These are phyloP conservation scores for Harpalus rufipes DNA, from an alignment of 2,888 invertebrate genomes.

Conservation along the genomic window DNA sequence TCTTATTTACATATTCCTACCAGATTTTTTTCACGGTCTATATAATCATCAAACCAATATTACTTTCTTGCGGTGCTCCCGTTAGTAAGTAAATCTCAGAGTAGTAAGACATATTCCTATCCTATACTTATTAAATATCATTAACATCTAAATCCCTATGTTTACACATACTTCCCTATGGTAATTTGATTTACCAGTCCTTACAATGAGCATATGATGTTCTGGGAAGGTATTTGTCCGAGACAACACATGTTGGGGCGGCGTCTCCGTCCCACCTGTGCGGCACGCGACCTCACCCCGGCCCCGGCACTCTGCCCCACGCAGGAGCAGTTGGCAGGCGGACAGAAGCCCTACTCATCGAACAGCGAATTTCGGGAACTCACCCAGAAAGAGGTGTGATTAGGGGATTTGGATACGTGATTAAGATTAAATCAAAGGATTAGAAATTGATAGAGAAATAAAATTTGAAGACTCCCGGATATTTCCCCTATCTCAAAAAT, in stretches of 20 bases:
- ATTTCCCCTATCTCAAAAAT: too few species aligned
- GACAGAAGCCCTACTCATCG: slow-evolving; percentile 4
- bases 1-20: too few species aligned
- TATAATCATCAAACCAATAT: too few species aligned
- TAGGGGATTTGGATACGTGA: background rate
- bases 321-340: slow-evolving; percentile 53
- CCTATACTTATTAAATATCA: too few species aligned
- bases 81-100: too few species aligned
- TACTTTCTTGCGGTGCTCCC: too few species aligned
- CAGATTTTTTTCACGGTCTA: too few species aligned
- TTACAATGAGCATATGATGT: background rate
- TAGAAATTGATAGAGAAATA: background rate
- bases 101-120: too few species aligned
- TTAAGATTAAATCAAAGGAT: background rate
- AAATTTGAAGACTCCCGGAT: too few species aligned
- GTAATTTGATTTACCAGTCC: too few species aligned
- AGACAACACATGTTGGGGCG: slow-evolving; percentile 39
- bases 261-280: slow-evolving; percentile 46
- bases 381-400: background rate
- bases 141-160: too few species aligned
- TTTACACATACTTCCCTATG: too few species aligned
- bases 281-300: slow-evolving; percentile 49
- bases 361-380: background rate
- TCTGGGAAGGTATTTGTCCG: background rate
- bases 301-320: slow-evolving; percentile 8